phyloP scores from a whole-genome alignment of 2,888 invertebrate genomes.

The Morinoia aosen region DNA sequence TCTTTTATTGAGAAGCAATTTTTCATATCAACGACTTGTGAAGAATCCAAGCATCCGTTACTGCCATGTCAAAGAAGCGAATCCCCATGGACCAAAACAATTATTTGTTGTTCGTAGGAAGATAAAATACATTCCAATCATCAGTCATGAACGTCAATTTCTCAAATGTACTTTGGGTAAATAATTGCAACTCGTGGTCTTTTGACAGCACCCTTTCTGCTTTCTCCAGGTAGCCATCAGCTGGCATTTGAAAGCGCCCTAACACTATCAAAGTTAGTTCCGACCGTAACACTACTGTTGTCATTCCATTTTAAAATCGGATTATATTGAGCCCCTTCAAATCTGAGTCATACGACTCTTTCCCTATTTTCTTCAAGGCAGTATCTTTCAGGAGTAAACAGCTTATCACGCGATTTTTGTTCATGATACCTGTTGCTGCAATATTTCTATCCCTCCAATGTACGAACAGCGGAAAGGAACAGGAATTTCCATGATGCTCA shows the following conservation, averaged over 20 bases:
- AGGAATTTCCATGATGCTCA: too few species aligned
- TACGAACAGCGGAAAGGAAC: too few species aligned
- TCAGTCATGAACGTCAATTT: conserved; percentile 27
- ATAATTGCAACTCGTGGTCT: conserved; percentile 28
- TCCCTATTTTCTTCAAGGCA: too few species aligned
- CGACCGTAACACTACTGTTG: conserved; percentile 26
- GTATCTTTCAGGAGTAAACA: too few species aligned
- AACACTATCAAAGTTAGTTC: too few species aligned
- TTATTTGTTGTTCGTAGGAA: neutral
- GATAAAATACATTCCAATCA: conserved; percentile 31
- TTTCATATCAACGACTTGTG: neutral
- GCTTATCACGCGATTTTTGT: neutral
- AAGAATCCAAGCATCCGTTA: too few species aligned
- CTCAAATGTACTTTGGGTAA: conserved; percentile 21
- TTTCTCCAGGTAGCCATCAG: conserved; percentile 23
- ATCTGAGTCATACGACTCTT: neutral
- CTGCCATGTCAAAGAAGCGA: too few species aligned
- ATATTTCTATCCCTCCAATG: too few species aligned
- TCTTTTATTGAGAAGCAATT: conserved; percentile 5
- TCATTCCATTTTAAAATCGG: conserved; percentile 33
- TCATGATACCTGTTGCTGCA: neutral
- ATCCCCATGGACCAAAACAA: neutral
- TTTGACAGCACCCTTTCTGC: conserved; percentile 41
- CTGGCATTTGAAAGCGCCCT: neutral
- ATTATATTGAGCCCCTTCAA: conserved; percentile 24